A percentile compares a stretch with the other conserved stretches of the same genome.
Conservation (phyloP, 2,888 invertebrate genomes). For the Phanerotoma sp. region DNA sequence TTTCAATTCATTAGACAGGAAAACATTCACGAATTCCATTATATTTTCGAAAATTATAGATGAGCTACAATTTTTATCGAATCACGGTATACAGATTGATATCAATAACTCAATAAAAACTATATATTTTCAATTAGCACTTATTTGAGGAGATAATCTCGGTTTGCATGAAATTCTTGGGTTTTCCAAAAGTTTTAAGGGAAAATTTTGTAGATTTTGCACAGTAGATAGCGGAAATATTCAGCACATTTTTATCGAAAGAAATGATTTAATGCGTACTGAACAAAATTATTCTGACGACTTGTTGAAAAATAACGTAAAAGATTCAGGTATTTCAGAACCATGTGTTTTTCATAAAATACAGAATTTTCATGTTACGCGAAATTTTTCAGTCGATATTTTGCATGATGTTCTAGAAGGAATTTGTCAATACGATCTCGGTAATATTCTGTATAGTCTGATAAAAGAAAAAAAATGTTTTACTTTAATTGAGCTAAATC, state of each 20-base stretch:
- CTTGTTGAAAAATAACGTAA: slow-evolving; percentile 8
- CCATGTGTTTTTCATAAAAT: slow-evolving; percentile 22
- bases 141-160: slow-evolving; percentile 32
- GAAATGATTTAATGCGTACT: slow-evolving; percentile 14
- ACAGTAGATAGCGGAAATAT: slow-evolving; percentile 16
- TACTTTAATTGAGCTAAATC: slow-evolving; percentile 19
- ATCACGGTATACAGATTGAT: slow-evolving; percentile 23
- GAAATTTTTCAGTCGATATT: slow-evolving; percentile 25
- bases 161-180: slow-evolving; percentile 30
- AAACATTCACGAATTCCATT: slow-evolving; percentile 19
- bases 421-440: slow-evolving; percentile 21
- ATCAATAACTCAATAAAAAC: no score
- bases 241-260: slow-evolving; percentile 14
- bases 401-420: slow-evolving; percentile 24
- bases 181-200: slow-evolving; percentile 27
- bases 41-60: slow-evolving; percentile 26
- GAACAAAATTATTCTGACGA: slow-evolving; percentile 19
- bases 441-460: slow-evolving; percentile 13
- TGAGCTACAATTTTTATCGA: slow-evolving; percentile 24
- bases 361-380: slow-evolving; percentile 19
- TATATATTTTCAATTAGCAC: slow-evolving; percentile 27
- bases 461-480: slow-evolving; percentile 21
- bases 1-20: slow-evolving; percentile 23
- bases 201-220: slow-evolving; percentile 31
- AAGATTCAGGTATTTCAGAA: slow-evolving; percentile 20